A percentile compares a stretch with the other conserved stretches of the same genome.
Conservation (phyloP, 2,888 invertebrate genomes). For the Hedychridium roseum region DNA sequence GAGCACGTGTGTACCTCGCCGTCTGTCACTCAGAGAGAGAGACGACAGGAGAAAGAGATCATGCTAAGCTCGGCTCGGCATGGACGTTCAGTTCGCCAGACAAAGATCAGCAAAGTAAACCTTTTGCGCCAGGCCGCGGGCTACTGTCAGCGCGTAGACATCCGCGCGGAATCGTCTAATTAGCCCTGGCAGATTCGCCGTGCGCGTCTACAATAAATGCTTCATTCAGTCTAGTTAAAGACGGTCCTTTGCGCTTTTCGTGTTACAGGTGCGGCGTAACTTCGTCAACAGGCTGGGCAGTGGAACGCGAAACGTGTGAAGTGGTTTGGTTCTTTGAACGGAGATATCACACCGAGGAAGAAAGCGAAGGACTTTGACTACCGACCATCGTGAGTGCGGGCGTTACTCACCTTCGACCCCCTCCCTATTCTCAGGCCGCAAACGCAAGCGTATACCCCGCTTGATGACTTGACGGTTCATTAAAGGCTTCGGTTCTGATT, state of each 20-base stretch:
- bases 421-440: slow-evolving; percentile 13
- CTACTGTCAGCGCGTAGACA: too few relatives aligned
- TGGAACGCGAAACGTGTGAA: slow-evolving; percentile 56
- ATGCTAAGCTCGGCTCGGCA: slow-evolving; percentile 25
- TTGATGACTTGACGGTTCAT: slow-evolving; percentile 47
- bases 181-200: too few relatives aligned
- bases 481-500: slow-evolving; percentile 54
- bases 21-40: slow-evolving; percentile 55
- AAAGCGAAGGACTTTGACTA: slow-evolving; percentile 52
- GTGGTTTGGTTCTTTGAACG: slow-evolving; percentile 55
- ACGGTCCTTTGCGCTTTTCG: too few relatives aligned
- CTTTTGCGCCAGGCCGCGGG: too few relatives aligned
- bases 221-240: too few relatives aligned
- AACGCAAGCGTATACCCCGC: too few relatives aligned
- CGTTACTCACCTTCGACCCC: slow-evolving; percentile 20
- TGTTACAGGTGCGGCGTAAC: slow-evolving; percentile 63
- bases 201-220: too few relatives aligned
- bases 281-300: slow-evolving; percentile 61
- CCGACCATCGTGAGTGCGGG: slow-evolving; percentile 40
- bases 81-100: slow-evolving; percentile 37
- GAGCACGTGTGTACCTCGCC: slow-evolving; percentile 60
- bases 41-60: too few relatives aligned
- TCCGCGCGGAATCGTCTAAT: too few relatives aligned
- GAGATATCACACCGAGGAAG: slow-evolving; percentile 49
- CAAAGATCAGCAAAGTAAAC: slow-evolving; percentile 36